Base-by-base conservation (phyloP, 35 echinoderm and acorn worm species). In the Nesometra sesokonis region DNA sequence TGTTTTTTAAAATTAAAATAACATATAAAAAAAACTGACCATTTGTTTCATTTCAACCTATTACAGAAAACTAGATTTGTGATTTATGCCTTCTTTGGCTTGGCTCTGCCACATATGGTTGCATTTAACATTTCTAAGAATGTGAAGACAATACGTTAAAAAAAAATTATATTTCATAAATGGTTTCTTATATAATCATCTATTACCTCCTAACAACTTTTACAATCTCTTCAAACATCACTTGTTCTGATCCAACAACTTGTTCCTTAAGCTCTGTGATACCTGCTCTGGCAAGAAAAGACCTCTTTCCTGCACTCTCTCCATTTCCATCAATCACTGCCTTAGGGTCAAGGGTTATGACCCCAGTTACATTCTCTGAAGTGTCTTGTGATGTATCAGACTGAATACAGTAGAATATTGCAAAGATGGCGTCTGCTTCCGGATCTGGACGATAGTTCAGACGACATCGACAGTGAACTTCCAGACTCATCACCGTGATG, bases 401-500 rank as follows among this genome's bases (percentile, higher is more conserved):
- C 17, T 93, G 84, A 31, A 94, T 85, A 46, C 87, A 87, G 77
- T 86, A 99, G 84, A 99, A 94, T 77, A 94, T 84, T 46, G 92
- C 96, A 43, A 88, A 31, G 82, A 99, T 86, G 0, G 96, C 93
- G 79, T 99, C 96, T 78, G 87, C 91, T 19, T 94, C 96, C 5
- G 96, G 96, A 88, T 99, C 96, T 0, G 96, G 96, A 30, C 47
- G 31, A 33, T 89, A 91, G 81, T 94, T 88, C 7, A 90, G 77
- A 67, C 92, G 86, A 5, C 87, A 90, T 47, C 87, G 78, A 36
- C 87, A 77, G 78, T 97, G 95, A 31, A 97, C 57, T 80, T 99
- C 96, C 32, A 99, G 17, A 52, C 92, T 94, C 87, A 99, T 90
- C 5, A 91, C 67, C n/a, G 92, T 99, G 32, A 99, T 82, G 57